Conservation (phyloP, 2,113 vertebrate species). For the Pardalotus punctatus region DNA sequence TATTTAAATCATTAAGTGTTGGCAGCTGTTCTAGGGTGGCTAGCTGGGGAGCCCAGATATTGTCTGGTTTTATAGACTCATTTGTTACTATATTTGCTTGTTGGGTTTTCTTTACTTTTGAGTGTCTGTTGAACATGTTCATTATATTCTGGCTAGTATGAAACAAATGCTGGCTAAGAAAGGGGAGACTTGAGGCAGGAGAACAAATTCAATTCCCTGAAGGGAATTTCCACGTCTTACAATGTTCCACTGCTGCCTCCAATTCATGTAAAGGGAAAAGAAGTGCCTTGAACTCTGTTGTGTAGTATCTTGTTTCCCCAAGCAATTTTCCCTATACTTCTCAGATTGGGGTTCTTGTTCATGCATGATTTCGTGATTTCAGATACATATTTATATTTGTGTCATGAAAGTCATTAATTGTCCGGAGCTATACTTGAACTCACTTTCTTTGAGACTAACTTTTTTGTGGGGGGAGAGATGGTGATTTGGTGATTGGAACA, state of each 20-base stretch:
- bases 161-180: neutral
- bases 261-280: neutral
- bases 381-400: neutral
- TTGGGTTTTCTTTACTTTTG: neutral
- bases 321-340: neutral
- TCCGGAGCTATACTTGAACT: neutral
- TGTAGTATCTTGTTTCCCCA: neutral
- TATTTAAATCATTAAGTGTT: neutral
- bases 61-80: neutral
- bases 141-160: neutral
- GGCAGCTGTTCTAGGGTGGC: neutral
- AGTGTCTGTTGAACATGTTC: neutral
- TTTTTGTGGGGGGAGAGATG: fast-evolving
- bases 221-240: neutral
- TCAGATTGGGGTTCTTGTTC: neutral
- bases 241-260: neutral
- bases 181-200: neutral
- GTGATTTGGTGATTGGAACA: neutral
- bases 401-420: neutral
- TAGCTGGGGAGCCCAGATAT: neutral
- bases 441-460: neutral
- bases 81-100: neutral
- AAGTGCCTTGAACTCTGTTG: neutral
- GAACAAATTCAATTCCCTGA: neutral
- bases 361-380: neutral